phyloP scores from a whole-genome alignment of 2,888 invertebrate species.

The Ommatoiulus sabulosus region DNA sequence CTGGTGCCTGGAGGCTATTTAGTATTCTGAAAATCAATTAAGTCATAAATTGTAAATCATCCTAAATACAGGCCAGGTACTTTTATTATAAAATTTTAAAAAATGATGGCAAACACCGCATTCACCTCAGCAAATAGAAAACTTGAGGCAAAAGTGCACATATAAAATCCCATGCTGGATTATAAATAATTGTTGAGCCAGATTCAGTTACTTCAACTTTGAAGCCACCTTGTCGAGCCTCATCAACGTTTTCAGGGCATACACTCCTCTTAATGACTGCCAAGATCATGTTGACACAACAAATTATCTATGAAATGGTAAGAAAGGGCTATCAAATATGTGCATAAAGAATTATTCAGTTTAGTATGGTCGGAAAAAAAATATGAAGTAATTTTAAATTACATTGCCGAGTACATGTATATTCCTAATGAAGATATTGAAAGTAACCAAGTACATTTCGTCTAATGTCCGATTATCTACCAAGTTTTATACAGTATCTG shows the following conservation, averaged over 20 bases:
- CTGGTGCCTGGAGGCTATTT: constrained; percentile 82
- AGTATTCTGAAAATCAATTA: constrained; percentile 71
- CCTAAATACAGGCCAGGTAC: neutral
- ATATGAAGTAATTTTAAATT: too few species aligned
- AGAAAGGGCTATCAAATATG: constrained; percentile 26
- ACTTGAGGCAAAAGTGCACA: constrained; percentile 64
- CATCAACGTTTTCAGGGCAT: constrained; percentile 89
- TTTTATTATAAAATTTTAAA: neutral
- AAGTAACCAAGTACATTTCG: too few species aligned
- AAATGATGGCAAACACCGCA: too few species aligned
- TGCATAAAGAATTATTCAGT: constrained; percentile 50
- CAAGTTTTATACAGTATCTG: too few species aligned
- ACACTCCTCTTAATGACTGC: constrained; percentile 89
- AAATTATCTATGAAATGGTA: constrained; percentile 64
- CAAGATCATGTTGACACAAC: constrained; percentile 80
- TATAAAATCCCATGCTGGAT: constrained; percentile 70
- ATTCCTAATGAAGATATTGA: too few species aligned
- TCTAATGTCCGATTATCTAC: too few species aligned
- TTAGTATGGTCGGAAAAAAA: too few species aligned
- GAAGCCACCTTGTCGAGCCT: constrained; percentile 70
- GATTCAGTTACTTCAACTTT: neutral
- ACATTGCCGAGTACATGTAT: too few species aligned
- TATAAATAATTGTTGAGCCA: constrained; percentile 65
- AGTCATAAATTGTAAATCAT: neutral
- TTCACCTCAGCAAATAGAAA: constrained; percentile 51